These are phyloP conservation scores for Rhynchomys soricoides DNA, from an alignment of 2,113 vertebrate genomes.

Conservation along the genomic window DNA sequence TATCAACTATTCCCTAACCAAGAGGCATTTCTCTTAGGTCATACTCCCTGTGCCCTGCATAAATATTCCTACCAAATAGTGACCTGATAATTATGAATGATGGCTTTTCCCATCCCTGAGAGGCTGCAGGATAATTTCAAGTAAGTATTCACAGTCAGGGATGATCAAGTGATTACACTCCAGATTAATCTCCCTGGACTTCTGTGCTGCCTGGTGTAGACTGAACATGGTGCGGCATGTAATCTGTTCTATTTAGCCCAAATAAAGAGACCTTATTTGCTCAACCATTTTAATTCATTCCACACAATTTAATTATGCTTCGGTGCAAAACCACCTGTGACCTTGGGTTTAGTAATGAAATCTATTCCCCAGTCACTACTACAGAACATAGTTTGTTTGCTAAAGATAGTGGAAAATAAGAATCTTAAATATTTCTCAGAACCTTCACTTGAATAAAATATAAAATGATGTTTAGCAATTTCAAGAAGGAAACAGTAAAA, in stretches of 20 bases:
- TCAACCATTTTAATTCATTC: slow-evolving; percentile 82
- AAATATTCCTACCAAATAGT: slow-evolving; percentile 73
- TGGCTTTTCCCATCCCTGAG: slow-evolving; percentile 75
- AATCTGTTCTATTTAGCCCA: slow-evolving; percentile 76
- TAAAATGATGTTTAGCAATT: background rate
- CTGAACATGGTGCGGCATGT: slow-evolving; percentile 74
- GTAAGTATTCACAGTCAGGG: slow-evolving; percentile 85
- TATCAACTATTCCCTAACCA: slow-evolving; percentile 67
- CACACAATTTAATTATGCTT: slow-evolving; percentile 86
- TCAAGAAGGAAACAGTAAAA: background rate
- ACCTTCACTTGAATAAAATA: slow-evolving; percentile 34
- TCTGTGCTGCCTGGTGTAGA: slow-evolving; percentile 39
- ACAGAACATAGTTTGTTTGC: slow-evolving; percentile 11
- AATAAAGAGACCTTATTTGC: slow-evolving; percentile 75
- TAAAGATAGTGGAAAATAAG: slow-evolving; percentile 50
- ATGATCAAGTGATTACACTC: slow-evolving; percentile 83
- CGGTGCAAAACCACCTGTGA: slow-evolving; percentile 84
- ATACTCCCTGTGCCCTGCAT: slow-evolving; percentile 16
- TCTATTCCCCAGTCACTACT: slow-evolving; percentile 38
- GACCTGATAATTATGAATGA: slow-evolving; percentile 83
- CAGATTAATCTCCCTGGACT: slow-evolving; percentile 83
- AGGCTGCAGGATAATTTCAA: slow-evolving; percentile 84
- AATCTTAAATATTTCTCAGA: slow-evolving; percentile 32
- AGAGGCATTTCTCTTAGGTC: slow-evolving; percentile 67
- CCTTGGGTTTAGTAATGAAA: slow-evolving; percentile 81